Conservation (phyloP, 2,888 invertebrate species). For the Odontothrips loti region DNA sequence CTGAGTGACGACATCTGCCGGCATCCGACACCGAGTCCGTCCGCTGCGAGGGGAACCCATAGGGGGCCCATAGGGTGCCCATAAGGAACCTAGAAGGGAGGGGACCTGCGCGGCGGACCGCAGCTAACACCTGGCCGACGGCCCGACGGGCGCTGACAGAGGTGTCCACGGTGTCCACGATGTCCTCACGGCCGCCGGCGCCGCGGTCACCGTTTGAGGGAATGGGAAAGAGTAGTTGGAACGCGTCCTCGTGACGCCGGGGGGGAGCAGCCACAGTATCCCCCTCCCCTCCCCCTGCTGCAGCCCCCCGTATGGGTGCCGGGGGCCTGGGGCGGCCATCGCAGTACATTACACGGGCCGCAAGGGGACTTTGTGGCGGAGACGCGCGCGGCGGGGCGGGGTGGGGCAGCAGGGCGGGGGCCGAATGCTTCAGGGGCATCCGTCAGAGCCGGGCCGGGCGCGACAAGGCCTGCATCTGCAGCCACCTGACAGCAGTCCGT, state of each 20-base stretch:
- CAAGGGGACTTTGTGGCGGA: not conserved
- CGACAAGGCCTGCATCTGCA: conserved; percentile 25
- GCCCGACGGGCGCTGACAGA: too few species aligned
- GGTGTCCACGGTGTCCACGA: too few species aligned
- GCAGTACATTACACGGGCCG: conserved; percentile 7
- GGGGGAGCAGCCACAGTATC: not conserved
- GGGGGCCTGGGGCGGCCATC: not conserved
- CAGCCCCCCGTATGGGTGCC: not conserved
- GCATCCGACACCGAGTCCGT: too few species aligned
- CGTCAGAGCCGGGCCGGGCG: not conserved
- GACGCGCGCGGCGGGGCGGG: not conserved
- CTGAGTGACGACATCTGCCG: not conserved
- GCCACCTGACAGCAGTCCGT: conserved; percentile 25
- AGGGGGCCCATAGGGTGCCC: too few species aligned
- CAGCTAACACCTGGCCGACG: too few species aligned
- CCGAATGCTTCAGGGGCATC: conserved; percentile 9
- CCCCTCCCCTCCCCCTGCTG: not conserved
- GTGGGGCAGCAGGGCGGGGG: not conserved
- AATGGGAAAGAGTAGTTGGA: too few species aligned
- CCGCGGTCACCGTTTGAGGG: too few species aligned
- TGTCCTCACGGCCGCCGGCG: too few species aligned
- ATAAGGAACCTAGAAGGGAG: too few species aligned
- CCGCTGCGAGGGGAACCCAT: too few species aligned
- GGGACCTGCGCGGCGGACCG: too few species aligned
- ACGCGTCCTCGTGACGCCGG: too few species aligned